Base-by-base conservation (phyloP, 2,888 invertebrate species). In the Phragmatobia fuliginosa region DNA sequence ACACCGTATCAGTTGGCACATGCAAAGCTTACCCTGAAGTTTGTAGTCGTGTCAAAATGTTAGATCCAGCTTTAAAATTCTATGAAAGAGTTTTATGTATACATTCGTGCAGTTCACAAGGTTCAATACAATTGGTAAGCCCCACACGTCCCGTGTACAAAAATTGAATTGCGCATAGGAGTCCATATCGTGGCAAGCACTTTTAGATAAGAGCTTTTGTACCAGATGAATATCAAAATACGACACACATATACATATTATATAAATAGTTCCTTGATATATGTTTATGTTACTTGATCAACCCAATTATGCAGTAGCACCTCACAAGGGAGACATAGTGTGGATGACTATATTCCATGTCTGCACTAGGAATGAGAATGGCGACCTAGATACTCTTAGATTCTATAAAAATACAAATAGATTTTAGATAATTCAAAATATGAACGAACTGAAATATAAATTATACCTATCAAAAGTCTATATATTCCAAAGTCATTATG, bases 1-100 rank as follows among this genome's bases (percentile, higher is more conserved):
- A 70, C 66, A 66, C 65, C 60, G 62, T 70, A 79, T 74, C 66
- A 75, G 72, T 76, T 76, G 73, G 74, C 72, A 58, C 64, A 36
- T 71, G 66, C 69, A 71, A 67, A 63, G 63, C 68, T 70, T 70
- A 67, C 64, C 65, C 32, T 38, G 65, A 49, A 41, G 73, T 65
- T 75, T 79, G 75, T 79, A 75, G 61, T n/a, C 14, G 32, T 56
- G 81, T 75, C 79, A 75, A 75, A 71, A 67, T 63, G 66, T 70
- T 62, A 31, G 25, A 38, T 49, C 14, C 28, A 21, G 32, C 31
- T 31, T 72, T 59, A 62, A 41, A 66, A 66, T 31, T 66, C 18
- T 66, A 10, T 28, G 16, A 25, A 32, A 33, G 18, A 14, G 7
- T 45, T 62, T 31, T 38, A 38, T 60, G 2, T 60, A 3, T n/a